Evolutionary conservation across 2,113 vertebrate genomes (phyloP).

Genomic region (Montifringilla adamsi): DNA sequence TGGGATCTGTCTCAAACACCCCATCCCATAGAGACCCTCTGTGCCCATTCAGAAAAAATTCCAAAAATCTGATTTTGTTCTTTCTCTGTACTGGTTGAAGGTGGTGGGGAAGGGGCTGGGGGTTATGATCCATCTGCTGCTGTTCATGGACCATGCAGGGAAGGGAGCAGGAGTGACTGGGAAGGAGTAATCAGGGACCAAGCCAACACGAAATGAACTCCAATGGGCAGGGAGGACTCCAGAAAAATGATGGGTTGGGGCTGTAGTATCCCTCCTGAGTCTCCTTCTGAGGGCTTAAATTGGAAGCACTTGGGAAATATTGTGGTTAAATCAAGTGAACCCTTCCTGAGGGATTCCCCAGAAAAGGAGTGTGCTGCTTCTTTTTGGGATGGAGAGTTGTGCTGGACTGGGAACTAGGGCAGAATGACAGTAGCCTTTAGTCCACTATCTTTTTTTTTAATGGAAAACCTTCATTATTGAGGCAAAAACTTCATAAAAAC

Average conservation of each 20-base stretch:
- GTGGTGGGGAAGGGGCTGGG: background rate
- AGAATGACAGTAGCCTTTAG: background rate
- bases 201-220: background rate
- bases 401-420: background rate
- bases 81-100: background rate
- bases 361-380: background rate
- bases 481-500: background rate
- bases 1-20: background rate
- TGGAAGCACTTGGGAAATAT: background rate
- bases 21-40: accelerated
- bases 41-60: too few relatives aligned
- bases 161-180: background rate
- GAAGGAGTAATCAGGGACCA: accelerated
- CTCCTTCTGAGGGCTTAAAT: background rate
- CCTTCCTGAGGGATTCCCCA: background rate
- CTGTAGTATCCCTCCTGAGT: background rate
- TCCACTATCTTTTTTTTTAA: background rate
- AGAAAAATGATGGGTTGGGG: background rate
- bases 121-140: accelerated
- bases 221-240: background rate
- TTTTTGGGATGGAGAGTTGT: background rate
- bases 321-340: background rate
- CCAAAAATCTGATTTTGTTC: background rate
- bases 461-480: background rate
- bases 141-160: background rate